These are phyloP conservation scores for Plusia festucae DNA, from an alignment of 2,888 invertebrate species.

Conservation along the genomic window DNA sequence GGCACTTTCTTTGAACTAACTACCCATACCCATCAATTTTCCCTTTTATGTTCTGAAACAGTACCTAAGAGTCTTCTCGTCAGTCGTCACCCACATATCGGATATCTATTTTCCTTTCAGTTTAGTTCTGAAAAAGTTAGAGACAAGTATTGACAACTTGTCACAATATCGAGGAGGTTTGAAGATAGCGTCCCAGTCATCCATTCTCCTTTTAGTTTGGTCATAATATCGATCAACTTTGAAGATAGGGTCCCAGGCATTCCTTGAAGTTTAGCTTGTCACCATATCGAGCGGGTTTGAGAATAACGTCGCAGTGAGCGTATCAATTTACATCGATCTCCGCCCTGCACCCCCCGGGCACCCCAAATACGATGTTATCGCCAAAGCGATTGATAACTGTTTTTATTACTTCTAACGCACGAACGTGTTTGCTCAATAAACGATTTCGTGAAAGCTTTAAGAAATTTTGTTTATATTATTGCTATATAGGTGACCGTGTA, in stretches of 20 bases:
- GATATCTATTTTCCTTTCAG: background rate
- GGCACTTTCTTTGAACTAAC: no score
- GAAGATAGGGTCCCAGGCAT: no score
- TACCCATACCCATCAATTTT: no score
- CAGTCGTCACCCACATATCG: no score
- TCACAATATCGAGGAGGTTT: background rate
- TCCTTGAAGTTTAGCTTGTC: background rate
- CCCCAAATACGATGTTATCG: constrained; percentile 69
- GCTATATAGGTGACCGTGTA: background rate
- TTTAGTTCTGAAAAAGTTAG: background rate
- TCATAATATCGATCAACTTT: background rate
- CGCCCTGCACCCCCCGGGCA: constrained; percentile 62
- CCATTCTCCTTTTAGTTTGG: background rate
- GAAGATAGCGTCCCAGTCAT: no score
- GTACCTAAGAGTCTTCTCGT: background rate
- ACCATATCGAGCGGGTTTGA: constrained; percentile 27
- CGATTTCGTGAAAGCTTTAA: constrained; percentile 26
- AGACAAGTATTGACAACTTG: constrained; percentile 1
- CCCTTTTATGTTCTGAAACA: no score
- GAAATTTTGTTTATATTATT: constrained; percentile 11
- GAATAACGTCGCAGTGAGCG: constrained; percentile 50
- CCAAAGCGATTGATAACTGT: constrained; percentile 68
- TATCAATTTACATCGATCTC: constrained; percentile 72
- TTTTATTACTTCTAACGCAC: constrained; percentile 62
- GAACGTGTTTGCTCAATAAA: constrained; percentile 45